Conservation (phyloP, 2,113 vertebrate species). For the Chiloscyllium plagiosum region DNA sequence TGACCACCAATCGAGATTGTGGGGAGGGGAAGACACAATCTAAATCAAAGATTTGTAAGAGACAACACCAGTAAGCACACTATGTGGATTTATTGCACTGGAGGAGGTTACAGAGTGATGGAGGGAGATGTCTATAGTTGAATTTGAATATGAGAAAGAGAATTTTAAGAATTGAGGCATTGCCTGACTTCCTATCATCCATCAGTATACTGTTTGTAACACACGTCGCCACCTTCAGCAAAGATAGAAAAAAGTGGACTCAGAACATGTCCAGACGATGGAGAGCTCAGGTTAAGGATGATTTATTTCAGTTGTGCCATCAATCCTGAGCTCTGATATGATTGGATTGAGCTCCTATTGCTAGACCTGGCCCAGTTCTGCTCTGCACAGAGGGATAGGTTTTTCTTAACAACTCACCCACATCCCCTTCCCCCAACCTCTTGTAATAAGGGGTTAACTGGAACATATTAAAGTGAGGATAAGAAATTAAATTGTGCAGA, state of each 20-base stretch:
- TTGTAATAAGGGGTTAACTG: neutral
- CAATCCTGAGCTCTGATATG: neutral
- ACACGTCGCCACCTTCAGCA: neutral
- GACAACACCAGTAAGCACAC: neutral
- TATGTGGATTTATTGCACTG: neutral
- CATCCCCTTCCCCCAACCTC: neutral
- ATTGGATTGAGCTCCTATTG: neutral
- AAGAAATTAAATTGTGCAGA: neutral
- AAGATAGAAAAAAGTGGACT: neutral
- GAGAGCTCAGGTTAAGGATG: neutral
- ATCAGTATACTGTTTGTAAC: neutral
- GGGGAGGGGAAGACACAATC: neutral
- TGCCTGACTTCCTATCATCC: neutral
- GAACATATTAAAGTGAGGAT: neutral
- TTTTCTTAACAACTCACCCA: neutral
- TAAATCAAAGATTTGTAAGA: neutral
- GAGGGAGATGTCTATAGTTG: neutral
- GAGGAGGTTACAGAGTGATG: neutral
- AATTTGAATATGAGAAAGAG: neutral
- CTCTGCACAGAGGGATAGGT: neutral
- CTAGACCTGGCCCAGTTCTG: neutral
- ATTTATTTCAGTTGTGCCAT: neutral
- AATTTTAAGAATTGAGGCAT: neutral
- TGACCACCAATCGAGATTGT: neutral
- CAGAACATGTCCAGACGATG: neutral